phyloP scores from a whole-genome alignment of 2,888 invertebrate species.

The Latrodectus elegans region DNA sequence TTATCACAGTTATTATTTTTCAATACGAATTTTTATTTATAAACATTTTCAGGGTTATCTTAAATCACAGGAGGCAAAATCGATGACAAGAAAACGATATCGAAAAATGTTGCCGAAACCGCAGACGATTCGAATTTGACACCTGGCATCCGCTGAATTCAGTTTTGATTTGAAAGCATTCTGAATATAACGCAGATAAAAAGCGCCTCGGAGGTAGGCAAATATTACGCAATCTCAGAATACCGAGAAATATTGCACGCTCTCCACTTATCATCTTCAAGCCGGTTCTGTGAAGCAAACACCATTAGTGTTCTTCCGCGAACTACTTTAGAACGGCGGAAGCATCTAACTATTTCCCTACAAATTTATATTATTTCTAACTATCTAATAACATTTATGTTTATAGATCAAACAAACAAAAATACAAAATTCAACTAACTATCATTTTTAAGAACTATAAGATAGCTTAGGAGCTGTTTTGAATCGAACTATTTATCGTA shows the following conservation, averaged over 20 bases:
- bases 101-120: not conserved
- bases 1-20: too few species aligned
- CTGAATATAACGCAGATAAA: slow-evolving; percentile 52
- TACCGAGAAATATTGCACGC: slow-evolving; percentile 61
- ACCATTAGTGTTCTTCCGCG: slow-evolving; percentile 58
- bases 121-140: slow-evolving; percentile 30
- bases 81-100: too few species aligned
- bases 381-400: too few species aligned
- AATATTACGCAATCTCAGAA: slow-evolving; percentile 44
- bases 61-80: not conserved
- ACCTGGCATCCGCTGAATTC: slow-evolving; percentile 45
- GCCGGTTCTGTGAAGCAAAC: slow-evolving; percentile 65
- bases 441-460: too few species aligned
- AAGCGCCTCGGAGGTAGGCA: slow-evolving; percentile 52
- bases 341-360: not conserved
- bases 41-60: not conserved
- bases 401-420: too few species aligned
- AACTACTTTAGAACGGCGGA: slow-evolving; percentile 52
- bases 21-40: too few species aligned
- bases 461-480: not conserved
- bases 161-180: slow-evolving; percentile 59
- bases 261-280: slow-evolving; percentile 55
- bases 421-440: too few species aligned
- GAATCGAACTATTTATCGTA: not conserved
- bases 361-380: too few species aligned